A percentile compares a stretch with the other conserved stretches of the same genome.
Conservation (phyloP, 2,888 invertebrate genomes). For the Podabrus alpinus region DNA sequence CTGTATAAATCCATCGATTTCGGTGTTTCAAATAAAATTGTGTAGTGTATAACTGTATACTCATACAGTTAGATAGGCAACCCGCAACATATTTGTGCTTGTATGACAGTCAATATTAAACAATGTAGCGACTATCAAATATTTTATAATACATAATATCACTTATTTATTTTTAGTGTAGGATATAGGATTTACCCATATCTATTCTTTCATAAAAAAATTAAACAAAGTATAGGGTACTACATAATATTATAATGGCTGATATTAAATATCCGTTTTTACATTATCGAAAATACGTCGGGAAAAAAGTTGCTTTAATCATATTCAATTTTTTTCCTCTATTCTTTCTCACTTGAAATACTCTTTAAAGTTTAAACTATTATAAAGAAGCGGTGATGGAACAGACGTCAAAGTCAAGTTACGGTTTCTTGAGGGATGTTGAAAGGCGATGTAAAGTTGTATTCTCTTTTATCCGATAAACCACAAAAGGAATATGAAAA, state of each 20-base stretch:
- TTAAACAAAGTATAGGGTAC: too few species aligned
- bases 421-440: constrained; percentile 21
- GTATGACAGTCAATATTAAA: not conserved
- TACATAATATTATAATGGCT: too few species aligned
- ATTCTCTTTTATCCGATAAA: constrained; percentile 25
- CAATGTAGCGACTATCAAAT: not conserved
- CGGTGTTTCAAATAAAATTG: too few species aligned
- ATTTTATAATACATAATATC: not conserved
- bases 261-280: too few species aligned
- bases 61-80: not conserved
- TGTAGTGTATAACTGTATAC: too few species aligned
- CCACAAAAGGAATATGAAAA: constrained; percentile 32
- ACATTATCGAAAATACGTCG: too few species aligned
- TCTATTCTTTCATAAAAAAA: not conserved
- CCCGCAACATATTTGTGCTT: not conserved
- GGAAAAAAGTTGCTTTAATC: too few species aligned
- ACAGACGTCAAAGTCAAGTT: constrained; percentile 21
- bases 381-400: constrained; percentile 16
- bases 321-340: constrained; percentile 3
- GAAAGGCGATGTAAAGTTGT: constrained; percentile 19
- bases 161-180: not conserved
- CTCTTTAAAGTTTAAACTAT: constrained; percentile 18
- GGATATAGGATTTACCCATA: too few species aligned
- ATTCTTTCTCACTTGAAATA: constrained; percentile 5
- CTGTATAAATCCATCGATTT: not conserved